A percentile compares a stretch with the other conserved stretches of the same genome.
Conservation (phyloP, 92 coral and sea anemone species). For the Pocillopora grandis region DNA sequence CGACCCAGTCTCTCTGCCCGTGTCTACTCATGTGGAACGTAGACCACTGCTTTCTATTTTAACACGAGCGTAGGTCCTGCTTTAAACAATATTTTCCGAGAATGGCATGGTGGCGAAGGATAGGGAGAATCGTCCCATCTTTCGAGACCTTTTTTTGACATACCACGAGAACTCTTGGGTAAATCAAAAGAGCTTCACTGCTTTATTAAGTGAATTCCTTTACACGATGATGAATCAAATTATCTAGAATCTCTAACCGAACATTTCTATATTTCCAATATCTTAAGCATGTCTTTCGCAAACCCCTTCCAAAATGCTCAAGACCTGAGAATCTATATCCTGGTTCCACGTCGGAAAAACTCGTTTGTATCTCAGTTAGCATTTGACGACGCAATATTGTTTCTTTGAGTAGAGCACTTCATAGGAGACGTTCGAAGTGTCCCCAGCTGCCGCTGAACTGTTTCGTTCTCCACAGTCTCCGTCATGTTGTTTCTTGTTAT, state of each 20-base stretch:
- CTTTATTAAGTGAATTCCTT: neutral
- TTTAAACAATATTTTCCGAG: no score
- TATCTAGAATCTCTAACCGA: neutral
- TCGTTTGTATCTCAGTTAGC: neutral
- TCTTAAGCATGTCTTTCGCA: neutral
- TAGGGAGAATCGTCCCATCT: neutral
- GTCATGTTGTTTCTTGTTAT: neutral
- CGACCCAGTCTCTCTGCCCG: no score
- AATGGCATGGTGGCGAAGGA: no score
- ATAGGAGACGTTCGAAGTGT: neutral
- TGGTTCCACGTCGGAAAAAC: neutral
- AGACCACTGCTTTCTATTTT: no score
- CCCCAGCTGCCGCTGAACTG: neutral
- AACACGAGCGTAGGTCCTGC: no score
- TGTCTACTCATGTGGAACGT: no score
- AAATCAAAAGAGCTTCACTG: neutral
- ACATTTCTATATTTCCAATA: neutral
- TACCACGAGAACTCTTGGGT: neutral
- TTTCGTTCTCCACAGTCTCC: constrained; percentile 24
- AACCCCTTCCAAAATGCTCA: neutral
- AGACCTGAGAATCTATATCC: neutral
- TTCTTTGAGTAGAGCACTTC: neutral
- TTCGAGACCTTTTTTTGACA: neutral
- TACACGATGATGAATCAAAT: neutral
- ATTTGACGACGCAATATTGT: neutral